Base-by-base conservation (phyloP, 2,113 vertebrate species). In the Antechinus flavipes region DNA sequence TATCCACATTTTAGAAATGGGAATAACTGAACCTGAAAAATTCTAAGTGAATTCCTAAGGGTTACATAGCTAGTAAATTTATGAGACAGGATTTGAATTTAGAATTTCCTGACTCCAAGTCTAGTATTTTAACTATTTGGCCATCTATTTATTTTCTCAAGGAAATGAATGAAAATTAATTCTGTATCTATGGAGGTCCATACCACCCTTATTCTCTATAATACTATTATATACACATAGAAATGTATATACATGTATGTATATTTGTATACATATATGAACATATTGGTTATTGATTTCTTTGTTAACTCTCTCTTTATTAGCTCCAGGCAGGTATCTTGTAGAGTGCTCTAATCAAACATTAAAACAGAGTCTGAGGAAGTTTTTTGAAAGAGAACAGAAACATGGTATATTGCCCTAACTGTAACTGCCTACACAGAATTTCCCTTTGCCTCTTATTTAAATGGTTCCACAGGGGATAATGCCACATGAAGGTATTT, bases 321-420 rank as follows among this genome's bases (percentile, higher is more conserved):
- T 23, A 26, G 91, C 91, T 54, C 56, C 5, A 52, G 76, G 58
- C 7, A 93, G 61, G 90, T 4, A 53, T 30, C 68, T 98, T 46
- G 47, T 54, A 0, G 35, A 94, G 76, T 2, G 6, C 95, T 96
- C 24, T 91, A 53, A 94, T 96, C 58, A 94, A 76, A 91, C 12
- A 84, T 19, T 54, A 97, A 97, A 97, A 54, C 2, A 97, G 55
- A 95, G 91, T 16, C 61, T 95, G 91, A 94, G 14, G n/a, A 96
- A 97, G 91, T 91, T 93, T 0, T 8, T 0, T 89, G 93, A 95
- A 97, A 96, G 76, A 92, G 0, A 91, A 91, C 56, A 94, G 23
- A 9, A 27, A 91, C 3, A 93, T 95, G 50, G 96, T 49, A 90
- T 93, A 95, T 96, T 97, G 10, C 2, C 11, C 30, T 94, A 54